These are phyloP conservation scores for Choristoneura rosaceana DNA, from an alignment of 2,888 invertebrate genomes.

Conservation along the genomic window DNA sequence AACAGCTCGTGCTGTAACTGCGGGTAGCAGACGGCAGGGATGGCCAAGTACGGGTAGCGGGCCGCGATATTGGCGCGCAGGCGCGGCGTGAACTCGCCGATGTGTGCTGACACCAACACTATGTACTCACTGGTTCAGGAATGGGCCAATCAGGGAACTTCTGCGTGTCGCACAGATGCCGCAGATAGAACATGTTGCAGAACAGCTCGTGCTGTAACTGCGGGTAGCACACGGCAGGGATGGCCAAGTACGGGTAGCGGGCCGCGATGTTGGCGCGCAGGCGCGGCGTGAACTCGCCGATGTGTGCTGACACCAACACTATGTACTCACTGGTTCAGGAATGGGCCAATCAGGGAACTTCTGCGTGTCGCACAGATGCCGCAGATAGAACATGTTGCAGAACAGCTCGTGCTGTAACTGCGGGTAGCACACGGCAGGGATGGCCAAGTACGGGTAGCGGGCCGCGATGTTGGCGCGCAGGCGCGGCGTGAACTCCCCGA, in stretches of 20 bases:
- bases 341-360: slow-evolving; percentile 99
- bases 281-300: slow-evolving; percentile 98
- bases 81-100: slow-evolving; percentile 98
- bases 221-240: slow-evolving; percentile 96
- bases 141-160: slow-evolving; percentile 99
- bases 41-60: slow-evolving; percentile 97
- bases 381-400: slow-evolving; percentile 98
- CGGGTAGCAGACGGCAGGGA: slow-evolving; percentile 96
- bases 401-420: slow-evolving; percentile 98
- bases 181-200: slow-evolving; percentile 98
- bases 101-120: no score
- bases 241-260: slow-evolving; percentile 97
- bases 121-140: slow-evolving; percentile 93
- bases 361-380: slow-evolving; percentile 96
- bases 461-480: slow-evolving; percentile 97
- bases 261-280: slow-evolving; percentile 97
- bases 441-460: slow-evolving; percentile 97
- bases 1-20: slow-evolving; percentile 98
- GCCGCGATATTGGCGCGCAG: slow-evolving; percentile 97
- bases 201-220: slow-evolving; percentile 98
- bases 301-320: no score
- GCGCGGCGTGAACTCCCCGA: slow-evolving; percentile 98
- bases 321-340: slow-evolving; percentile 93
- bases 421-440: slow-evolving; percentile 96
- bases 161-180: slow-evolving; percentile 96